phyloP scores from a whole-genome alignment of 2,113 vertebrate species.

The Pangasianodon hypophthalmus region DNA sequence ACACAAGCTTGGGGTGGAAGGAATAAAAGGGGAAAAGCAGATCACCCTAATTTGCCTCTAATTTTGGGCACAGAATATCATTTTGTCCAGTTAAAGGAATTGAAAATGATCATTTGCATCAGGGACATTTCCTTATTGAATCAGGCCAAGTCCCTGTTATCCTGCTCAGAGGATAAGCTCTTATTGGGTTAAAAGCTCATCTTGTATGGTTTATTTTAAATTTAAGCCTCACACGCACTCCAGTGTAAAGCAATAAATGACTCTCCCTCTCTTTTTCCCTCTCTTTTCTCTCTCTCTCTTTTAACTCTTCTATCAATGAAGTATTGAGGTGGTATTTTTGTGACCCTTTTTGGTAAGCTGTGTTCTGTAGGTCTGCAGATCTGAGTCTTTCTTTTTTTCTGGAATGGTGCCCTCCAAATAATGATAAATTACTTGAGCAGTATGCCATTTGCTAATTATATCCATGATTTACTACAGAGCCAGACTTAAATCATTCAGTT shows the following conservation, averaged over 20 bases:
- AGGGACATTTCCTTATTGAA: slow-evolving; percentile 84
- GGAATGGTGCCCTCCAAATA: slow-evolving; percentile 99
- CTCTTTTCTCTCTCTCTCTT: slow-evolving; percentile 65
- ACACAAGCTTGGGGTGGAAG: slow-evolving; percentile 29
- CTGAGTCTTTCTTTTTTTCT: slow-evolving; percentile 98
- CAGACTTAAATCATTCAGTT: slow-evolving; percentile 99
- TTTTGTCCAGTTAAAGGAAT: slow-evolving; percentile 83
- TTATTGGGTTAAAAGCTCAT: slow-evolving; percentile 86
- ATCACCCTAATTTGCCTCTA: slow-evolving; percentile 79
- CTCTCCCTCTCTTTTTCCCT: slow-evolving; percentile 59
- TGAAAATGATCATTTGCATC: slow-evolving; percentile 84
- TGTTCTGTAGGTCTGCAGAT: slow-evolving; percentile 98
- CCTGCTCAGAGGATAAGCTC: slow-evolving; percentile 77
- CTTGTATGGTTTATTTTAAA: slow-evolving; percentile 80
- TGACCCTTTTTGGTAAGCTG: slow-evolving; percentile 94
- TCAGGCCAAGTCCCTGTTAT: slow-evolving; percentile 77
- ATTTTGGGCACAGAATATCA: slow-evolving; percentile 81
- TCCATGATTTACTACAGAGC: slow-evolving; percentile 99
- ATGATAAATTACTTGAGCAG: slow-evolving; percentile 99
- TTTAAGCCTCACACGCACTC: slow-evolving; percentile 76
- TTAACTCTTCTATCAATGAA: slow-evolving; percentile 83
- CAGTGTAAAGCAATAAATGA: slow-evolving; percentile 74
- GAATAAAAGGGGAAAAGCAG: slow-evolving; percentile 66
- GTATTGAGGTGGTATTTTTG: slow-evolving; percentile 92
- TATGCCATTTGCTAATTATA: slow-evolving; percentile 99